Percentiles rank a stretch among this genome's conserved stretches.
These are phyloP conservation scores for Gulo gulo DNA, from an alignment of 2,113 vertebrate genomes.

Conservation along the genomic window DNA sequence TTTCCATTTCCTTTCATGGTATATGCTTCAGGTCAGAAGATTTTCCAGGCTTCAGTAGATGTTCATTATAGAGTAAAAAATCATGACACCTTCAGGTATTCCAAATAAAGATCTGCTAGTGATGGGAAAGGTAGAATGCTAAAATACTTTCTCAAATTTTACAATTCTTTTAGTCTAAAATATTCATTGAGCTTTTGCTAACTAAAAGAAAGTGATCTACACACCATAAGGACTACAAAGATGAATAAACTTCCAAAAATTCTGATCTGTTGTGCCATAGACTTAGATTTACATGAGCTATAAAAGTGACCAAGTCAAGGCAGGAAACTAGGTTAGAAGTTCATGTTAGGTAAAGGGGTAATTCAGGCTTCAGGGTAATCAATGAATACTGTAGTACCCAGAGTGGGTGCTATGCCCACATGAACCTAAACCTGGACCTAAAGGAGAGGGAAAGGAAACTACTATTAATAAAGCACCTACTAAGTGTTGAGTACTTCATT, in stretches of 20 bases:
- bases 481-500: not conserved
- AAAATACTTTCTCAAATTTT: not conserved
- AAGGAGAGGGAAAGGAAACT: not conserved
- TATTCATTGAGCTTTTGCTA: not conserved
- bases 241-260: not conserved
- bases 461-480: not conserved
- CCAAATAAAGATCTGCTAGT: not conserved
- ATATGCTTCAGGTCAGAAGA: conserved; percentile 23
- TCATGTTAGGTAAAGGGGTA: not conserved
- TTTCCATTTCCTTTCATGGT: not conserved
- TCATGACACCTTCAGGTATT: not conserved
- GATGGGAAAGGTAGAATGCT: not conserved
- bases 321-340: not conserved
- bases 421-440: not conserved
- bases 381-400: not conserved
- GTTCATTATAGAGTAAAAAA: conserved; percentile 14
- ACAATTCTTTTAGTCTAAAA: not conserved
- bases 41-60: conserved; percentile 12
- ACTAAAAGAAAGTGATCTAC: not conserved
- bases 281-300: not conserved
- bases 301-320: not conserved
- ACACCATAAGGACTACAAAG: not conserved
- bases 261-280: not conserved
- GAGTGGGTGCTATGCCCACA: too few species aligned
- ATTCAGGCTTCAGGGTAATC: not conserved